phyloP scores from a whole-genome alignment of 2,888 invertebrate species.

The Agriopis leucophaearia region DNA sequence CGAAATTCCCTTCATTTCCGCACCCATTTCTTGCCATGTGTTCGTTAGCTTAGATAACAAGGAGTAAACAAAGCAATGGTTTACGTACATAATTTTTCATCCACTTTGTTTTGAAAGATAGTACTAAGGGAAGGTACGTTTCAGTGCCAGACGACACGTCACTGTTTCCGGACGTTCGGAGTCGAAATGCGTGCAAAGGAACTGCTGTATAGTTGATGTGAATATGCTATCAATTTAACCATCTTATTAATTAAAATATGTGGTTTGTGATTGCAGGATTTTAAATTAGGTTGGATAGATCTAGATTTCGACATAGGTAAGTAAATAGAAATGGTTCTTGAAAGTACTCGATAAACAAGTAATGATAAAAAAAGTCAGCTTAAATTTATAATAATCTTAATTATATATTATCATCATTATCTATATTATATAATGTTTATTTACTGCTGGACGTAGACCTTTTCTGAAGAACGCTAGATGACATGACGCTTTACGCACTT shows the following conservation, averaged over 20 bases:
- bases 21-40: slow-evolving; percentile 50
- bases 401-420: no score
- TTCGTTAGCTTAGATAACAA: no score
- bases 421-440: no score
- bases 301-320: neutral
- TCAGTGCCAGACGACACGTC: slow-evolving; percentile 60
- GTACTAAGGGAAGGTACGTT: slow-evolving; percentile 36
- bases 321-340: no score
- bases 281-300: neutral
- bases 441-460: no score
- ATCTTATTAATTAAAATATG: slow-evolving; percentile 18
- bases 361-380: no score
- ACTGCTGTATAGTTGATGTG: slow-evolving; percentile 49
- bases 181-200: slow-evolving; percentile 62
- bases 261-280: neutral
- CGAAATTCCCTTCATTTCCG: slow-evolving; percentile 15
- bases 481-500: no score
- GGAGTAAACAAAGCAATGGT: slow-evolving; percentile 25
- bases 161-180: slow-evolving; percentile 63
- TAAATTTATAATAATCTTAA: no score
- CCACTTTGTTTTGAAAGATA: slow-evolving; percentile 16
- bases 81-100: neutral
- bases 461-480: no score
- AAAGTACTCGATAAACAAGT: no score
- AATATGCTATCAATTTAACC: slow-evolving; percentile 42